Conservation (phyloP, 2,888 invertebrate species). For the Sipha maydis region DNA sequence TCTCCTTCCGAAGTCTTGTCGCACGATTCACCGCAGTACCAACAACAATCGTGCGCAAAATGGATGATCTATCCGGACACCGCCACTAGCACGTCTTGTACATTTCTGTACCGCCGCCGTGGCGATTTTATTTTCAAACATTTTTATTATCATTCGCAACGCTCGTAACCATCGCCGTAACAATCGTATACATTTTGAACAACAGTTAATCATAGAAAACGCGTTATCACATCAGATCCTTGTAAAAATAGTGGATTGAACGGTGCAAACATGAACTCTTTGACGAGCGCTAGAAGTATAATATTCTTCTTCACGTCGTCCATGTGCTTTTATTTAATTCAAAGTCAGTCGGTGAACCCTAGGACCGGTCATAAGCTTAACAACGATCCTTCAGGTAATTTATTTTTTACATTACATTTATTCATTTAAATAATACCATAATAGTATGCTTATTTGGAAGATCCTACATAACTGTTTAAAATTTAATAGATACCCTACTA, state of each 20-base stretch:
- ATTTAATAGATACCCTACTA: not conserved
- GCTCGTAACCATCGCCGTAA: not conserved
- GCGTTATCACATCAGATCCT: not conserved
- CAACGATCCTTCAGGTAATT: constrained; percentile 54
- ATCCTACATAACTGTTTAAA: not conserved
- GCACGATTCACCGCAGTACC: constrained; percentile 14
- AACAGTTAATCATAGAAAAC: not conserved
- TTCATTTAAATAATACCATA: not conserved
- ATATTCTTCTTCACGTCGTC: constrained; percentile 15
- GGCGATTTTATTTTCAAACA: not conserved
- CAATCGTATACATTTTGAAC: not conserved
- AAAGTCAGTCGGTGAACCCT: constrained; percentile 21
- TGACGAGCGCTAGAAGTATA: constrained; percentile 3
- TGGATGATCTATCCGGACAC: constrained; percentile 30
- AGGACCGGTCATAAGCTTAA: constrained; percentile 46
- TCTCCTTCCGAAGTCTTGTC: constrained; percentile 51
- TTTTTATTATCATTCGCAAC: not conserved
- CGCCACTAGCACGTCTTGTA: not conserved
- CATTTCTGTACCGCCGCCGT: too few species aligned
- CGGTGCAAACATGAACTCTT: constrained; percentile 40
- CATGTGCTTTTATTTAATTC: constrained; percentile 18
- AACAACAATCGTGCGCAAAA: constrained; percentile 53
- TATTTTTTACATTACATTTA: not conserved
- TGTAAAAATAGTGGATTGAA: not conserved
- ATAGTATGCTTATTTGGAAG: not conserved